A percentile compares a stretch with the other conserved stretches of the same genome.
phyloP scores from a whole-genome alignment of 2,888 invertebrate species.

The Kryphioiulus occultus region DNA sequence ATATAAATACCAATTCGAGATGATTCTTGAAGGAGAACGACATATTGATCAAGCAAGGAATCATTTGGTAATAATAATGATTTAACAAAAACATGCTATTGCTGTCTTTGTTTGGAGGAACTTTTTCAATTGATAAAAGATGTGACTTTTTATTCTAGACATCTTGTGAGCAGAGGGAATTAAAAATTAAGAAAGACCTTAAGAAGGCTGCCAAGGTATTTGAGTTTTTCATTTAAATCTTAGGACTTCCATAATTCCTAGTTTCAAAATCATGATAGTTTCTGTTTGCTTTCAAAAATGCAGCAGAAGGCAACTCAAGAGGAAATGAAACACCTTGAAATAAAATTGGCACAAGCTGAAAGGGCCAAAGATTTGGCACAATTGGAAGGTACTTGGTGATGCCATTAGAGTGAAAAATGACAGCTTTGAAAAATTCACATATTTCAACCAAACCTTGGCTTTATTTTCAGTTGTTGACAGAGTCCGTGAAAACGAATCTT shows the following conservation, averaged over 20 bases:
- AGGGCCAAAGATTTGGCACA: constrained; percentile 65
- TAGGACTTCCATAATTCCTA: neutral
- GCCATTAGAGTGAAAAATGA: neutral
- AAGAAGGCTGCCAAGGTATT: constrained; percentile 63
- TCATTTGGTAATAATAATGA: constrained; percentile 59
- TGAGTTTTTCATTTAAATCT: neutral
- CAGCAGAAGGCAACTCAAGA: constrained; percentile 61
- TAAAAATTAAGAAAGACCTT: constrained; percentile 64
- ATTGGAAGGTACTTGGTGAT: constrained; percentile 63
- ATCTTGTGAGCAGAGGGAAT: constrained; percentile 63
- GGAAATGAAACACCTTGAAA: constrained; percentile 64
- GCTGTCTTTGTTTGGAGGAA: neutral
- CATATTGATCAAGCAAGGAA: constrained; percentile 64
- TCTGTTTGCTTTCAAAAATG: neutral
- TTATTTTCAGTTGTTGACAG: constrained; percentile 63
- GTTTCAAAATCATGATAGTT: neutral
- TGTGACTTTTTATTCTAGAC: constrained; percentile 56
- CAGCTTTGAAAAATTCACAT: neutral
- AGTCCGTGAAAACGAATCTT: constrained; percentile 66
- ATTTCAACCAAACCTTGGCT: neutral
- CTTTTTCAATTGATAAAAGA: too few relatives aligned
- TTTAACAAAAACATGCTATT: neutral
- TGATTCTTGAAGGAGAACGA: constrained; percentile 65
- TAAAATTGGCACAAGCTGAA: constrained; percentile 64
- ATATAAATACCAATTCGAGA: constrained; percentile 65